Conservation (phyloP, 2,888 invertebrate genomes). For the Hydriomena furcata region DNA sequence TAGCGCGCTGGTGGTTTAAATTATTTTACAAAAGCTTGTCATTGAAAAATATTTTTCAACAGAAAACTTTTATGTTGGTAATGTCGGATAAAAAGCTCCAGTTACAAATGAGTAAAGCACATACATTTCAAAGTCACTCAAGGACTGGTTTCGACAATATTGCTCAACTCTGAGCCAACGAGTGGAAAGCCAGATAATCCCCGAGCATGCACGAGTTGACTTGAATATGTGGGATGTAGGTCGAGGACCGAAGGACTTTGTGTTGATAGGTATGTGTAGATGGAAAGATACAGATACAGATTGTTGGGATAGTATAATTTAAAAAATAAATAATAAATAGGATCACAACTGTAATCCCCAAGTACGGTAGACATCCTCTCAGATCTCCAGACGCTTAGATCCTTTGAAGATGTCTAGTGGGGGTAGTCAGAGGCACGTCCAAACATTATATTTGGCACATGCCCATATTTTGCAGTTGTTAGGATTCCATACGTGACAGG, state of each 20-base stretch:
- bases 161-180: slow-evolving; percentile 25
- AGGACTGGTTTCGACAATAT: slow-evolving; percentile 34
- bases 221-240: slow-evolving; percentile 29
- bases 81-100: slow-evolving; percentile 9
- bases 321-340: too few species aligned
- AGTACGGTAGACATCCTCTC: too few species aligned
- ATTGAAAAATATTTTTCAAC: too few species aligned
- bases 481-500: too few species aligned
- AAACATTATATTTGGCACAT: too few species aligned
- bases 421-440: too few species aligned
- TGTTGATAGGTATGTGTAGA: slow-evolving; percentile 5
- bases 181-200: slow-evolving; percentile 46
- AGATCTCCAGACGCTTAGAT: too few species aligned
- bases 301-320: not conserved
- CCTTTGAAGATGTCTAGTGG: too few species aligned
- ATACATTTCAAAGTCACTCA: slow-evolving; percentile 35
- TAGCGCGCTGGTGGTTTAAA: too few species aligned
- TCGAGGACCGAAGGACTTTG: slow-evolving; percentile 12
- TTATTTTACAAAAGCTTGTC: too few species aligned
- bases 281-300: not conserved
- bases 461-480: too few species aligned
- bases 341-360: too few species aligned
- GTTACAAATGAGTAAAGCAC: slow-evolving; percentile 16
- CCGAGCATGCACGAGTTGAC: slow-evolving; percentile 39
- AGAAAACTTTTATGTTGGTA: not conserved